These are phyloP conservation scores for Drosophila antonietae DNA, from an alignment of 2,888 invertebrate genomes.

Conservation along the genomic window DNA sequence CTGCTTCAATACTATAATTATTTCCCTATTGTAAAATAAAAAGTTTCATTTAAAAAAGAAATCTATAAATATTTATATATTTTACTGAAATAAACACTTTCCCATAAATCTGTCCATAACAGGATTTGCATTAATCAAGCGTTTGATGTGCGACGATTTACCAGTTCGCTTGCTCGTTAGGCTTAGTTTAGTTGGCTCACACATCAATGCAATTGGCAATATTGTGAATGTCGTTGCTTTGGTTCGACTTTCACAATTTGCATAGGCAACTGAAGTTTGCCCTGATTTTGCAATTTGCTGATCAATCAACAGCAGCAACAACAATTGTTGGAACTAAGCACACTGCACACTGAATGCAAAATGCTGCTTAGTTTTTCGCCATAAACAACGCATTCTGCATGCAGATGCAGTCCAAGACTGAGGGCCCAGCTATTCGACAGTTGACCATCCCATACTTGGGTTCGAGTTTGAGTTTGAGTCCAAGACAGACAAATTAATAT, in stretches of 20 bases:
- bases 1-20: no score
- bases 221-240: slow-evolving; percentile 30
- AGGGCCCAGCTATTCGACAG: slow-evolving; percentile 20
- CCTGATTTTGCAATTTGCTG: slow-evolving; percentile 68
- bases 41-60: no score
- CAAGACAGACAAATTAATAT: slow-evolving; percentile 58
- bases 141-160: slow-evolving; percentile 34
- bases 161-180: slow-evolving; percentile 9
- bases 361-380: slow-evolving; percentile 55
- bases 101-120: slow-evolving; percentile 31
- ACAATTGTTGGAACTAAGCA: slow-evolving; percentile 42
- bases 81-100: background rate
- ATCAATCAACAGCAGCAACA: slow-evolving; percentile 51
- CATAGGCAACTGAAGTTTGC: slow-evolving; percentile 63
- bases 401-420: slow-evolving; percentile 55
- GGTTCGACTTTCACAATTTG: slow-evolving; percentile 71
- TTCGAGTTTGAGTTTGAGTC: slow-evolving; percentile 12
- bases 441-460: slow-evolving; percentile 29
- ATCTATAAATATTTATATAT: no score
- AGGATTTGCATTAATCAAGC: slow-evolving; percentile 69
- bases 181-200: slow-evolving; percentile 33
- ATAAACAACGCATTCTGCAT: slow-evolving; percentile 69
- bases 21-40: no score
- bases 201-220: slow-evolving; percentile 61
- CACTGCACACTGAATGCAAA: slow-evolving; percentile 48